Percentiles rank a stretch among this genome's conserved stretches.
Conservation (phyloP, 2,888 invertebrate genomes). For the Dryadula phaetusa region DNA sequence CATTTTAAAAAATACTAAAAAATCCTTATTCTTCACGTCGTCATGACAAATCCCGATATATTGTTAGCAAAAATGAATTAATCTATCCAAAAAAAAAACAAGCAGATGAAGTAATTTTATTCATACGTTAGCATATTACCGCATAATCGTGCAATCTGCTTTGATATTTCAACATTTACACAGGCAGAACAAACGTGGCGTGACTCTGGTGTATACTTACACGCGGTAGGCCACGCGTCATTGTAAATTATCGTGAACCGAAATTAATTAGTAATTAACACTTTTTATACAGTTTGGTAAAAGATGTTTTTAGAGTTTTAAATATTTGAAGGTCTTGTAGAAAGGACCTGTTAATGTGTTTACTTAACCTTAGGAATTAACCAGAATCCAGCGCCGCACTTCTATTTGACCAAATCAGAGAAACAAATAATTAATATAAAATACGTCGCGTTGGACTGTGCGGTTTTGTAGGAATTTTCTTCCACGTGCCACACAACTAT, state of each 20-base stretch:
- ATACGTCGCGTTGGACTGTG: too few species aligned
- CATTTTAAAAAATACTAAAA: too few species aligned
- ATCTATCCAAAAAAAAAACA: conserved; percentile 2
- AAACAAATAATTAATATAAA: too few species aligned
- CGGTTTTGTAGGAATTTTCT: too few species aligned
- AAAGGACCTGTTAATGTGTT: too few species aligned
- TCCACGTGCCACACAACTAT: too few species aligned
- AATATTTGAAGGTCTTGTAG: too few species aligned
- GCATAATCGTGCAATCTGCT: conserved; percentile 40
- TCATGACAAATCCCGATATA: not conserved
- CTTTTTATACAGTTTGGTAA: not conserved
- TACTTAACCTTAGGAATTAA: too few species aligned
- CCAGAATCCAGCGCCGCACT: too few species aligned
- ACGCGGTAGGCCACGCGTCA: conserved; percentile 27
- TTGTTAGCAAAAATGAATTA: not conserved
- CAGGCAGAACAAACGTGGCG: conserved; percentile 42
- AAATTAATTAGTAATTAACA: not conserved
- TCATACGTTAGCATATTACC: conserved; percentile 41
- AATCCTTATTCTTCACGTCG: not conserved
- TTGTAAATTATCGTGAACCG: not conserved
- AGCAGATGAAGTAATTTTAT: conserved; percentile 32
- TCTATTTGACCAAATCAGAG: too few species aligned
- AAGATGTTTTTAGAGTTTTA: not conserved
- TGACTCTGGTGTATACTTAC: conserved; percentile 41
- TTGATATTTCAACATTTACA: conserved; percentile 44